Evolutionary conservation across 1,140 invertebrate species (phyloP).

Genomic region (Magallana gigas): DNA sequence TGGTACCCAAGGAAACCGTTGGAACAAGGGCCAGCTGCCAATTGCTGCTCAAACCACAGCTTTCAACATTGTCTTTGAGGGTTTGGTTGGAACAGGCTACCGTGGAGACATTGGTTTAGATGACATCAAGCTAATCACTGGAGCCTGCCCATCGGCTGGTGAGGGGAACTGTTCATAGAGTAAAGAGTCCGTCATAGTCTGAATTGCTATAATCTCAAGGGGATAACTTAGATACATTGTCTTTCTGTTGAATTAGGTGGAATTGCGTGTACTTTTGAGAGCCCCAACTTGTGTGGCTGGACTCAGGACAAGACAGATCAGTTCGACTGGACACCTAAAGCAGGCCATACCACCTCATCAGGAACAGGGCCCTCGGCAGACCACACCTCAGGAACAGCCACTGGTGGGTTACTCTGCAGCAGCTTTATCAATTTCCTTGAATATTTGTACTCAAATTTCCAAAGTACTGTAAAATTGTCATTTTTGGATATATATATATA

Average conservation of each 20-base stretch:
- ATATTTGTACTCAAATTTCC: too few relatives aligned
- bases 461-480: too few relatives aligned
- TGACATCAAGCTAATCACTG: constrained; percentile 66
- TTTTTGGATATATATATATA: not conserved
- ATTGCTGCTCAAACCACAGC: constrained; percentile 53
- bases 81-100: constrained; percentile 64
- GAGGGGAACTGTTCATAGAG: not conserved
- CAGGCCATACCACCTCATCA: constrained; percentile 61
- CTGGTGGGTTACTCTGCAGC: constrained; percentile 51
- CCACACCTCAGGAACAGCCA: constrained; percentile 67
- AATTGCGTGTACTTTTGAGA: constrained; percentile 69
- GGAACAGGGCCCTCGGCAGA: constrained; percentile 69
- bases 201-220: too few relatives aligned
- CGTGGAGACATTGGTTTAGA: constrained; percentile 72
- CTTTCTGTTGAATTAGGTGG: constrained; percentile 34
- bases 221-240: too few relatives aligned
- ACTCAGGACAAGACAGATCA: constrained; percentile 61
- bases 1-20: constrained; percentile 70
- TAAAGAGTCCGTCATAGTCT: too few relatives aligned
- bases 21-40: constrained; percentile 64
- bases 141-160: constrained; percentile 65
- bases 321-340: constrained; percentile 68
- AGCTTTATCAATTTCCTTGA: too few relatives aligned
- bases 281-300: constrained; percentile 65
- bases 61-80: constrained; percentile 77